Evolutionary conservation across 2,797 vertebrate species (phyloP).

Genomic region (Carduelis carduelis): DNA sequence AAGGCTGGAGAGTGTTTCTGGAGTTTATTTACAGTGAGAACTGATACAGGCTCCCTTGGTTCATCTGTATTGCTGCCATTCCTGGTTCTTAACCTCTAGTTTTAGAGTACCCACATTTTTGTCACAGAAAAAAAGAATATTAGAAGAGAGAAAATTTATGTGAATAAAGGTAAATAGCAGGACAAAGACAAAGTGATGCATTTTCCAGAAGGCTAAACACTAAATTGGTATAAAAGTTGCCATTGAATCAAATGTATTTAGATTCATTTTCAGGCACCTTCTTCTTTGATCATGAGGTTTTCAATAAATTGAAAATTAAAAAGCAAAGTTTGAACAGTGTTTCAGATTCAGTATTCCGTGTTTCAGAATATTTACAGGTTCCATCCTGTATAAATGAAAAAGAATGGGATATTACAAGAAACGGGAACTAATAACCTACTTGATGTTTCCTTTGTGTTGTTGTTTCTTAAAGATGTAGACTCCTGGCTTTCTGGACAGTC

Average conservation of each 20-base stretch:
- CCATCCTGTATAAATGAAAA: background rate
- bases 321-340: background rate
- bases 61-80: background rate
- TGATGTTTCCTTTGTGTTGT: background rate
- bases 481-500: conserved; percentile 60
- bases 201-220: background rate
- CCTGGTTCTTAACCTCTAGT: background rate
- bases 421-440: background rate
- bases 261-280: background rate
- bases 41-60: background rate
- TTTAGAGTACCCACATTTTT: background rate
- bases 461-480: conserved; percentile 58
- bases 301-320: background rate
- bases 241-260: background rate
- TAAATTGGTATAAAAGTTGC: background rate
- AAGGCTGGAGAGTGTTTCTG: background rate
- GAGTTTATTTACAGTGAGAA: background rate
- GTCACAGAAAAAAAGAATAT: background rate
- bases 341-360: background rate
- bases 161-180: background rate
- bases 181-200: background rate
- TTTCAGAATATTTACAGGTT: background rate
- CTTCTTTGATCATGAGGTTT: background rate
- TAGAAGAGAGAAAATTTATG: background rate
- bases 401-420: background rate